Percentiles rank a stretch among this genome's conserved stretches.
These are phyloP conservation scores for Tachuris rubrigastra DNA, from an alignment of 2,113 vertebrate species.

Conservation along the genomic window DNA sequence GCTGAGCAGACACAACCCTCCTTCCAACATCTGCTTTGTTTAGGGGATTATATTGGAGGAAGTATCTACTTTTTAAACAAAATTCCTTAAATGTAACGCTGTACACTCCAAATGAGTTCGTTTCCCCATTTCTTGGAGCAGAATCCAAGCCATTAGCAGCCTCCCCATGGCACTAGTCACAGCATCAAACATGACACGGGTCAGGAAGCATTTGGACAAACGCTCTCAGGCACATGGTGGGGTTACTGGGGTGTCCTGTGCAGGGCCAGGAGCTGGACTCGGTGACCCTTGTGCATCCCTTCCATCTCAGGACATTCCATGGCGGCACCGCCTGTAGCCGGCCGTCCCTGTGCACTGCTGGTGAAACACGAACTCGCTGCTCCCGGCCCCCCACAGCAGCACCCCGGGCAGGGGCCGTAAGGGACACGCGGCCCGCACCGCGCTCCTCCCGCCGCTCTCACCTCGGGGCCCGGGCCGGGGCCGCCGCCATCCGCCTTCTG, in stretches of 20 bases:
- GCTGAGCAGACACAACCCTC: neutral
- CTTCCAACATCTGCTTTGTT: neutral
- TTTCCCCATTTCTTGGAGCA: rapidly evolving
- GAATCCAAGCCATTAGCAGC: neutral
- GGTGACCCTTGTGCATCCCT: neutral
- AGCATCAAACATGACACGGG: neutral
- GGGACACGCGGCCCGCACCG: neutral
- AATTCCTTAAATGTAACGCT: neutral
- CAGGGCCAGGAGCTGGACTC: neutral
- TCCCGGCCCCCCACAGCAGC: neutral
- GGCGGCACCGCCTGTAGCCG: rapidly evolving
- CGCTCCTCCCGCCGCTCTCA: neutral
- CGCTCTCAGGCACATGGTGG: neutral
- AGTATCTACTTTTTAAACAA: neutral
- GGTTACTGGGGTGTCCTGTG: neutral
- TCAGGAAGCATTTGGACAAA: neutral
- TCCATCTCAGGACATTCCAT: rapidly evolving
- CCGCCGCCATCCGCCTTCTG: neutral
- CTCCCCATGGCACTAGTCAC: neutral
- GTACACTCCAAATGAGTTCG: rapidly evolving
- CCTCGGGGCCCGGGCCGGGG: neutral
- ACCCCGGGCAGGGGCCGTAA: neutral
- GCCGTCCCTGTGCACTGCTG: rapidly evolving
- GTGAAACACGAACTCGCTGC: rapidly evolving
- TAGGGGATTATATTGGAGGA: rapidly evolving